phyloP scores from a whole-genome alignment of 2,113 vertebrate species.

The Bubo scandiacus region DNA sequence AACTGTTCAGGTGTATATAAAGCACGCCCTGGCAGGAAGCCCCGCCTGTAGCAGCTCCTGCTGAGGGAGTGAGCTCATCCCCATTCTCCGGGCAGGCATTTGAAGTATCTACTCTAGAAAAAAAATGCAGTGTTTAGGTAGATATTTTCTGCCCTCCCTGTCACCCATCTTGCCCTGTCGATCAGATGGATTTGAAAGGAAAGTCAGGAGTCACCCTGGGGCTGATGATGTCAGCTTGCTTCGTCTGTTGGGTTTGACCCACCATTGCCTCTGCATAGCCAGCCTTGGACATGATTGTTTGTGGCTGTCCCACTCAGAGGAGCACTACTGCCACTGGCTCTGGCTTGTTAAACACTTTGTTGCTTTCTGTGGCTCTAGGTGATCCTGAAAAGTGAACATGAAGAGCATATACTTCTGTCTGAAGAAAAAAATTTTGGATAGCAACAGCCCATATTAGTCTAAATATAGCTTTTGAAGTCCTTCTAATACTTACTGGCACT shows the following conservation, averaged over 20 bases:
- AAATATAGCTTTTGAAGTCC: neutral
- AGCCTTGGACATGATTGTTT: neutral
- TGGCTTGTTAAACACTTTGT: neutral
- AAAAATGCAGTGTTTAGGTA: neutral
- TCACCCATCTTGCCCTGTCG: neutral
- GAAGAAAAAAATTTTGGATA: neutral
- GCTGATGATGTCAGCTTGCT: neutral
- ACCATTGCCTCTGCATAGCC: neutral
- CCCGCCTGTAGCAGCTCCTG: neutral
- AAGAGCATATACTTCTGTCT: neutral
- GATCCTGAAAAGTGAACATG: neutral
- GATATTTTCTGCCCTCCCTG: neutral
- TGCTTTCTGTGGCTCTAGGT: neutral
- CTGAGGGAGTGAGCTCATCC: constrained; percentile 6
- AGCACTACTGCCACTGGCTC: neutral
- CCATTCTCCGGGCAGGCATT: neutral
- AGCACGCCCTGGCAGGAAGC: neutral
- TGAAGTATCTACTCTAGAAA: neutral
- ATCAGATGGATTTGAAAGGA: neutral
- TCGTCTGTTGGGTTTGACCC: neutral
- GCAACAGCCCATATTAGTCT: neutral
- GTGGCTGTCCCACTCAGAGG: neutral
- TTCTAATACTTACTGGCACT: neutral
- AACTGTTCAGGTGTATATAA: neutral
- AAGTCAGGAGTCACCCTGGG: neutral